Conservation (phyloP, 2,113 vertebrate species). For the Esox niger region DNA sequence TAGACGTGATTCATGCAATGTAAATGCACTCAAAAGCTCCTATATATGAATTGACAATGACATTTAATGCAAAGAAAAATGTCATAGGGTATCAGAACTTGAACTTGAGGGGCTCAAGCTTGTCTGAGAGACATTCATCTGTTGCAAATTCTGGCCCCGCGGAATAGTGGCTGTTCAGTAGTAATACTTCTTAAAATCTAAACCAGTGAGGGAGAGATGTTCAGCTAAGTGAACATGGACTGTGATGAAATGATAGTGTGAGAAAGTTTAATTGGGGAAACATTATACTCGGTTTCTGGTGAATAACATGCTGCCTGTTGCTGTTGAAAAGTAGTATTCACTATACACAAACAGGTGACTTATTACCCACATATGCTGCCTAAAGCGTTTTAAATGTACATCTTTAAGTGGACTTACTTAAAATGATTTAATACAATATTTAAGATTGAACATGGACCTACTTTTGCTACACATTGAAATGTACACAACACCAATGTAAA, state of each 20-base stretch:
- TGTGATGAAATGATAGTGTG: conserved; percentile 30
- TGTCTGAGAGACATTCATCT: background rate
- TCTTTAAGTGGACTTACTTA: conserved; percentile 69
- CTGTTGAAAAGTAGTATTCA: conserved; percentile 78
- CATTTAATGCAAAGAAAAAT: conserved; percentile 28
- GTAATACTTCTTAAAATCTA: conserved; percentile 8
- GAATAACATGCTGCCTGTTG: conserved; percentile 67
- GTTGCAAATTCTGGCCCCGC: background rate
- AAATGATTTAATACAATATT: conserved; percentile 82
- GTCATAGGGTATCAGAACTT: conserved; percentile 22
- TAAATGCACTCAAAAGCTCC: conserved; percentile 50
- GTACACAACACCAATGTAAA: conserved; percentile 84
- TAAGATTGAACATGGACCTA: conserved; percentile 78
- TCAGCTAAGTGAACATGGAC: conserved; percentile 21
- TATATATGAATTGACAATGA: conserved; percentile 49
- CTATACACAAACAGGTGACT: conserved; percentile 80
- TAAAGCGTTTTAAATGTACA: conserved; percentile 73
- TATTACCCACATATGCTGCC: conserved; percentile 72
- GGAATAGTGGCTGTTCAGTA: conserved; percentile 15
- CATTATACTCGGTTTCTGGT: conserved; percentile 37
- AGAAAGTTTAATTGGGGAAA: conserved; percentile 33
- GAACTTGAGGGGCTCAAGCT: conserved; percentile 14
- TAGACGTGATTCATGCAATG: conserved; percentile 60
- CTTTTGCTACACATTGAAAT: conserved; percentile 82
- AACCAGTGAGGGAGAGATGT: conserved; percentile 21